Conservation (phyloP, 2,888 invertebrate species). For the Gastracanthus pulcherrimus region DNA sequence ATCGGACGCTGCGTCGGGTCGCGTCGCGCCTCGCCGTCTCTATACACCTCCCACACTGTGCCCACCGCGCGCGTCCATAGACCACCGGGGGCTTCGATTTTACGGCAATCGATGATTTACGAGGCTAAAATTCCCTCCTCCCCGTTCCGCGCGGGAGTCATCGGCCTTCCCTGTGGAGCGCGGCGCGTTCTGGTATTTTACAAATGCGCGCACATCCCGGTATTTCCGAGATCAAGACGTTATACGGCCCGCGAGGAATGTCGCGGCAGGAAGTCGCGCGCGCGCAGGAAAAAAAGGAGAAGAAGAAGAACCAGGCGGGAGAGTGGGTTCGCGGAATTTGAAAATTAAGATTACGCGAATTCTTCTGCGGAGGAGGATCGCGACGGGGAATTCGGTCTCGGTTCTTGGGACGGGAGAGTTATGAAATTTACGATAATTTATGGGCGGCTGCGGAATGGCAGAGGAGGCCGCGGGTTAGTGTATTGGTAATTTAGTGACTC, state of each 20-base stretch:
- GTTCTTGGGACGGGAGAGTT: conserved; percentile 22
- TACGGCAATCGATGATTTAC: conserved; percentile 52
- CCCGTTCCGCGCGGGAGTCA: conserved; percentile 3
- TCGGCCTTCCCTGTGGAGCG: conserved; percentile 1
- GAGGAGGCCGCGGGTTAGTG: not conserved
- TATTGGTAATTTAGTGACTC: not conserved
- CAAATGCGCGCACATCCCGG: conserved; percentile 23
- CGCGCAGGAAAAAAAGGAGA: not conserved
- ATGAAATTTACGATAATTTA: conserved; percentile 44
- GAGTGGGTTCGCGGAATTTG: not conserved
- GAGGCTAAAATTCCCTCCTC: conserved; percentile 15
- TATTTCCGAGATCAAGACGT: conserved; percentile 43
- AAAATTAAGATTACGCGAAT: conserved; percentile 50
- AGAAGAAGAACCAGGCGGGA: not conserved
- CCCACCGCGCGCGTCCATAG: not conserved
- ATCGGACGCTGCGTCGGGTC: conserved; percentile 18
- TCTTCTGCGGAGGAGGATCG: not conserved
- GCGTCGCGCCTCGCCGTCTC: not conserved
- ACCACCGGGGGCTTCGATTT: conserved; percentile 32
- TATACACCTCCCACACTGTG: not conserved
- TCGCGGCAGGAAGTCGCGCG: not conserved
- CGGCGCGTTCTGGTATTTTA: conserved; percentile 38
- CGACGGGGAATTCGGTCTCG: not conserved
- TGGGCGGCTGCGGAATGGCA: not conserved
- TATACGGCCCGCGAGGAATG: conserved; percentile 42